Base-by-base conservation (phyloP, 64 coral and sea anemone genomes). In the Trachythela sp. region DNA sequence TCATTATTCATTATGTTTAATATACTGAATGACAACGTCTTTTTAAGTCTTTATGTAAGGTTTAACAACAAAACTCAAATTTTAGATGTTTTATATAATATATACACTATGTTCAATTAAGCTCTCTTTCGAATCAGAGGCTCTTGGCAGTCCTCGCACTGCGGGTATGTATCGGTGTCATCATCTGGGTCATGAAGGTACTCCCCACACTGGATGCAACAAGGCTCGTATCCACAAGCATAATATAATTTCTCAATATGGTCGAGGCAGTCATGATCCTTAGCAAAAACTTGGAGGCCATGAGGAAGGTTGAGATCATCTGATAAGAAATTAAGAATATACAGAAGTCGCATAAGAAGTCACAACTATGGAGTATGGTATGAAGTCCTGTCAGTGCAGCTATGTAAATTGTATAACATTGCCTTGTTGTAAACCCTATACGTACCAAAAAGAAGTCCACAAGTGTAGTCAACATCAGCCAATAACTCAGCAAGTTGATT, bases 241-340 rank as follows among this genome's bases (percentile, higher is more conserved):
- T 70, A 70, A 32, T 70, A 70, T 32, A 70, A 70, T 22, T 70
- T 70, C 30, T 70, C 64, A n/a, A 70, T 70, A 32, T 70, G 64
- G 64, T 70, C 64, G 24, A 11, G 64, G 64, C 64, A 70, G 64
- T 70, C 64, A 22, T 70, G 64, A 70, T 70, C 64, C 24, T 70
- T 70, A 7, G 24, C 64, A 70, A 70, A 70, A 32, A 70, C 64
- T 32, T 70, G 64, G 18, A 70, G 64, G 30, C 64, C 64, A n/a
- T 70, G 64, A 70, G 64, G 64, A 9, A 70, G 30, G 64, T 70
- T 8, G 64, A 5, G 18, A n/a, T 70, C 64, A 70, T 70, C 8
- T 70, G 64, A 32, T 9, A 70, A 8, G 30, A n/a, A 8, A 70
- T 70, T 70, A 9, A 22, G 7, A 9, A 26, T 9, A 9, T 70